Base-by-base conservation (phyloP, 2,888 invertebrate species). In the Colletes collaris region DNA sequence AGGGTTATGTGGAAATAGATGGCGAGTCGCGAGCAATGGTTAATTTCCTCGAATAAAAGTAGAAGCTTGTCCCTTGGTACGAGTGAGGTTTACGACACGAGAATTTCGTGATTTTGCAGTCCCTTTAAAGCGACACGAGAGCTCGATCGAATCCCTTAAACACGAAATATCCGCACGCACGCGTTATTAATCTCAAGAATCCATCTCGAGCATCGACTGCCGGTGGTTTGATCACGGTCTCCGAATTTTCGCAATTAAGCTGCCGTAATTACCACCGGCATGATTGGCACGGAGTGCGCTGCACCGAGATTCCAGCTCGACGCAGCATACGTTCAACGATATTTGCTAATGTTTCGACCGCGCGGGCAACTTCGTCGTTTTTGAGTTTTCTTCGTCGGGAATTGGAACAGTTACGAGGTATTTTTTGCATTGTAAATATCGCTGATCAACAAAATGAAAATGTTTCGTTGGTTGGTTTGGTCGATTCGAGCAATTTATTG, bases 231-330 rank as follows among this genome's bases (percentile, higher is more conserved):
- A 46, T 35, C 4, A 27, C 19, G 46, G 64, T 19, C 5, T 13
- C 27, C 19, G 50, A 44, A 68, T 74, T 68, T 11, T 67, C 46
- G 27, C 40, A 60, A 62, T 74, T 74, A 68, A 74, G 62, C 44
- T 35, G 52, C 10, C n/a, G 27, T n/a, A 73, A 73, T 73, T 73
- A 73, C 53, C 16, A 46, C 8, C 13, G 13, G 4, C 4, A 56
- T 53, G n/a, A 35, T 59, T 35, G 66, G 27, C 6, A 40, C 1
- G 27, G 27, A 60, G 60, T 40, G n/a, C 16, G 62, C 19, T 44
- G 27, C 60, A 46, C 11, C 4, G 60, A 46, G 44, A 60, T 11
- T 44, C 4, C 27, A 27, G 44, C 8, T 40, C n/a, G 53, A 35
- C 44, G 27, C 16, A 44, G 35, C 53, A 7, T n/a, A 40, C 49